A percentile compares a stretch with the other conserved stretches of the same genome.
phyloP scores from a whole-genome alignment of 2,113 vertebrate genomes.

The Axis porcinus region DNA sequence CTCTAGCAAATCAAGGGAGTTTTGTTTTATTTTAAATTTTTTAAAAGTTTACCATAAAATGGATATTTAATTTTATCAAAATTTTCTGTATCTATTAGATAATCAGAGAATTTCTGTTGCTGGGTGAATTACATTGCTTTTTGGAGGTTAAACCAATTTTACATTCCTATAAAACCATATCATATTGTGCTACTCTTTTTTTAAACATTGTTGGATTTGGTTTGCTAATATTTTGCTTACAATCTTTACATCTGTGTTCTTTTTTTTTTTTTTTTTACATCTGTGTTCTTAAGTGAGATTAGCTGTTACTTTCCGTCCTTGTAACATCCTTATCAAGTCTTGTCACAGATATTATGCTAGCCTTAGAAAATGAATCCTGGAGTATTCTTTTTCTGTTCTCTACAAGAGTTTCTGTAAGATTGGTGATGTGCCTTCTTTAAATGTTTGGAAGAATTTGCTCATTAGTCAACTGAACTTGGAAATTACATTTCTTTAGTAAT shows the following conservation, averaged over 20 bases:
- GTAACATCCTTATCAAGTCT: neutral
- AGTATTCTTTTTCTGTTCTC: neutral
- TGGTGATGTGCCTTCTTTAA: neutral
- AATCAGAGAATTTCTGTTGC: slow-evolving; percentile 5
- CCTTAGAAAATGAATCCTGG: slow-evolving; percentile 21
- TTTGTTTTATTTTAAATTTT: slow-evolving; percentile 10
- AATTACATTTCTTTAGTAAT: slow-evolving; percentile 10
- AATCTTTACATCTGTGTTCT: slow-evolving; percentile 29
- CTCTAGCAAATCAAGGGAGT: neutral
- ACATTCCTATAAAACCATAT: slow-evolving; percentile 11
- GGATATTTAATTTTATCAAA: slow-evolving; percentile 19
- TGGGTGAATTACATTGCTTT: neutral
- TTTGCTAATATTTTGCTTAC: neutral
- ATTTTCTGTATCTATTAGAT: neutral
- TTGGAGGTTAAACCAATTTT: neutral
- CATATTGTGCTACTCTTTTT: neutral
- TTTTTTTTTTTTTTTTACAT: too few species aligned
- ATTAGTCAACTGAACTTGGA: neutral
- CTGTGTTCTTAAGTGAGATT: neutral
- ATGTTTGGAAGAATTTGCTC: neutral
- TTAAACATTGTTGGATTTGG: neutral
- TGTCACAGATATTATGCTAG: slow-evolving; percentile 23
- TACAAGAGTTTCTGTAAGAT: neutral
- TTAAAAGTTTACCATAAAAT: slow-evolving; percentile 5
- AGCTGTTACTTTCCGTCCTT: neutral